These are phyloP conservation scores for Calliphora vicina DNA, from an alignment of 1,140 invertebrate genomes.

Conservation along the genomic window DNA sequence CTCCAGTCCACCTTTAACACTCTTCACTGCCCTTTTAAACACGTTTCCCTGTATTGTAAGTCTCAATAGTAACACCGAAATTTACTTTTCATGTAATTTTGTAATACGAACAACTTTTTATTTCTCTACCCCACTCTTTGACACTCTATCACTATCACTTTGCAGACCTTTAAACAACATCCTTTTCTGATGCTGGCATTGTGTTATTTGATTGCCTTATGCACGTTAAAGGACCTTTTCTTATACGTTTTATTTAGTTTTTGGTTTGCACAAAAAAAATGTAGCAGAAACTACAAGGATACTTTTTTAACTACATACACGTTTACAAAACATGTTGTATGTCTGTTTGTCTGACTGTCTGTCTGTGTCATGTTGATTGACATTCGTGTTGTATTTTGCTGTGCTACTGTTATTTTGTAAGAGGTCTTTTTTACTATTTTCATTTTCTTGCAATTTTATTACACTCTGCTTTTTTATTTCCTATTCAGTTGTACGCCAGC, in stretches of 20 bases:
- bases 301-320: background rate
- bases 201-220: background rate
- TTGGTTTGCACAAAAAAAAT: background rate
- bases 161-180: background rate
- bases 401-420: background rate
- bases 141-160: background rate
- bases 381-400: background rate
- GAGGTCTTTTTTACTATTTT: background rate
- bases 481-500: no score
- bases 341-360: no score
- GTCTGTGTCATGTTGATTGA: background rate
- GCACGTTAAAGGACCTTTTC: background rate
- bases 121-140: background rate
- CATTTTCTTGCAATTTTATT: background rate
- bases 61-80: background rate
- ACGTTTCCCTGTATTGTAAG: no score
- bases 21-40: no score
- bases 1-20: no score
- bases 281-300: background rate
- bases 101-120: background rate
- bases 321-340: background rate
- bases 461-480: background rate
- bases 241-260: background rate
- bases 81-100: constrained; percentile 10
- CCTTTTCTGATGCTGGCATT: background rate